Evolutionary conservation across 2,888 invertebrate species (phyloP).

Genomic region (Metacarcinus magister): DNA sequence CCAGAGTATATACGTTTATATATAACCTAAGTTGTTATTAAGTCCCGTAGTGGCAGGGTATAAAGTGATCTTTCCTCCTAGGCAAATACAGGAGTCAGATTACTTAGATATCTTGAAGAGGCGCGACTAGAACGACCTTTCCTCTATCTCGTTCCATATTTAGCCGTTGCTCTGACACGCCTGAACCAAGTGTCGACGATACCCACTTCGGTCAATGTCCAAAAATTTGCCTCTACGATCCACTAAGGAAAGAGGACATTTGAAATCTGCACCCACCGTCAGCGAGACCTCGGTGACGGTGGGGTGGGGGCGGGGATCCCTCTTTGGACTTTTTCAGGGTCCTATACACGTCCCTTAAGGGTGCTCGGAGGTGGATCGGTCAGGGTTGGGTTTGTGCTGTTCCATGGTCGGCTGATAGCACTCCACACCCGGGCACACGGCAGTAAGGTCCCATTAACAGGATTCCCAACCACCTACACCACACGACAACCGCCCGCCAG

Average conservation of each 20-base stretch:
- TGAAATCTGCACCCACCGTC: neutral
- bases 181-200: neutral
- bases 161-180: neutral
- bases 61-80: neutral
- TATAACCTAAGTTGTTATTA: conserved; percentile 1
- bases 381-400: neutral
- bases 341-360: neutral
- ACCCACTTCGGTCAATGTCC: neutral
- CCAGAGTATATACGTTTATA: neutral
- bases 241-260: neutral
- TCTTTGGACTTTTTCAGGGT: conserved; percentile 36
- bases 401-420: conserved; percentile 7
- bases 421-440: conserved; percentile 56
- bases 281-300: neutral
- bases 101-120: neutral
- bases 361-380: conserved; percentile 2
- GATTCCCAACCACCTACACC: conserved; percentile 63
- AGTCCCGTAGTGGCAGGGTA: neutral
- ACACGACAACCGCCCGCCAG: conserved; percentile 51
- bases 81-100: neutral
- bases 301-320: neutral
- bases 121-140: neutral
- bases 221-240: neutral
- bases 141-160: neutral
- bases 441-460: conserved; percentile 57